These are phyloP conservation scores for Ectemnius lituratus DNA, from an alignment of 2,888 invertebrate species.

Conservation along the genomic window DNA sequence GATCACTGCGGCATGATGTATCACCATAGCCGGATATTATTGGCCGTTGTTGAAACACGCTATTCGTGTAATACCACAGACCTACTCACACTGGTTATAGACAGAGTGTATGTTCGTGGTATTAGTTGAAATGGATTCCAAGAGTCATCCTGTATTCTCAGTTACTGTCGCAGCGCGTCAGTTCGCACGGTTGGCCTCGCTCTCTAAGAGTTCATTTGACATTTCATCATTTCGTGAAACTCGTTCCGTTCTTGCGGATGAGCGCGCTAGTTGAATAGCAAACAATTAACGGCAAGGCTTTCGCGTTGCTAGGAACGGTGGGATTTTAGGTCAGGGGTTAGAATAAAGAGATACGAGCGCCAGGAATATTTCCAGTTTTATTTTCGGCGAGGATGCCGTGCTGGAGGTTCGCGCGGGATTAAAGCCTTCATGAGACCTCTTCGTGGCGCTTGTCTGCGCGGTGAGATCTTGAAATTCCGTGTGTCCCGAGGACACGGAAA, in stretches of 20 bases:
- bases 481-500: conserved; percentile 60
- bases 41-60: not conserved
- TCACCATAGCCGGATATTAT: not conserved
- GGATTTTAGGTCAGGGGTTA: not conserved
- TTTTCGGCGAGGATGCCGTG: not conserved
- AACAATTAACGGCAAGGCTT: not conserved
- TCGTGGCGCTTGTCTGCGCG: conserved; percentile 25
- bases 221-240: conserved; percentile 1
- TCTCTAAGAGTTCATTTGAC: not conserved
- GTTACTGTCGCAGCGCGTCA: not conserved
- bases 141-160: not conserved
- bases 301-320: not conserved
- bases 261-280: not conserved
- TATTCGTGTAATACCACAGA: not conserved
- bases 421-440: conserved; percentile 34
- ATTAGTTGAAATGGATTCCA: not conserved
- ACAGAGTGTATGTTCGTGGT: not conserved
- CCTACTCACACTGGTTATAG: not conserved
- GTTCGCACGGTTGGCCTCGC: too few relatives aligned
- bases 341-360: not conserved
- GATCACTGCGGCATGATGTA: conserved; percentile 17
- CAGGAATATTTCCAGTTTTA: not conserved
- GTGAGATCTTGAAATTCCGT: conserved; percentile 58
- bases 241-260: not conserved
- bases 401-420: conserved; percentile 21